A percentile compares a stretch with the other conserved stretches of the same genome.
Conservation (phyloP, 1,140 invertebrate genomes). For the Oryzaephilus surinamensis region DNA sequence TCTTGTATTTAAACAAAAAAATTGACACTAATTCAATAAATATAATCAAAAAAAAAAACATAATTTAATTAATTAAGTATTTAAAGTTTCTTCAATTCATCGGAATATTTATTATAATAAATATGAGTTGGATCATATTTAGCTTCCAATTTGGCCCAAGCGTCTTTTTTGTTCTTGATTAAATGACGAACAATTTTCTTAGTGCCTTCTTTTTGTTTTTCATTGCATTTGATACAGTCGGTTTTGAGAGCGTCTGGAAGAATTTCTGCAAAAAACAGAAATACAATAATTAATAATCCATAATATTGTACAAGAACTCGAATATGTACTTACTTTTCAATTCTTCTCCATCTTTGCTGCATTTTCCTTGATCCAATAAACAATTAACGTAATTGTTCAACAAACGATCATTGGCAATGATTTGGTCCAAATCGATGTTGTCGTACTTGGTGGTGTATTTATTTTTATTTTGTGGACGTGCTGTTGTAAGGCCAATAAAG, state of each 20-base stretch:
- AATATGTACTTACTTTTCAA: constrained; percentile 39
- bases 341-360: constrained; percentile 41
- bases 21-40: no score
- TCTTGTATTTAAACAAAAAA: no score
- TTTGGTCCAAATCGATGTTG: constrained; percentile 41
- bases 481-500: no score
- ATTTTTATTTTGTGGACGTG: no score
- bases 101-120: constrained; percentile 28
- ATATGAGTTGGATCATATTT: constrained; percentile 44
- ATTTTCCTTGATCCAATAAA: constrained; percentile 40
- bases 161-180: constrained; percentile 37
- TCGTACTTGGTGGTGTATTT: constrained; percentile 46
- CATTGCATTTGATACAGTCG: constrained; percentile 52
- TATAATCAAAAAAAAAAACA: no score
- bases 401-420: constrained; percentile 42
- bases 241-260: constrained; percentile 51
- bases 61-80: no score
- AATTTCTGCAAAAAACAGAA: not conserved
- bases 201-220: constrained; percentile 46
- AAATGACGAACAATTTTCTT: constrained; percentile 48
- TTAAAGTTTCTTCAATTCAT: constrained; percentile 8
- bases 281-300: not conserved
- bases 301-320: not conserved
- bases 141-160: constrained; percentile 42
- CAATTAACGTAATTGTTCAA: constrained; percentile 43